Evolutionary conservation across 2,113 vertebrate species (phyloP), one percentile per base, ranked within the genome.

Genomic region (Tautogolabrus adspersus): DNA sequence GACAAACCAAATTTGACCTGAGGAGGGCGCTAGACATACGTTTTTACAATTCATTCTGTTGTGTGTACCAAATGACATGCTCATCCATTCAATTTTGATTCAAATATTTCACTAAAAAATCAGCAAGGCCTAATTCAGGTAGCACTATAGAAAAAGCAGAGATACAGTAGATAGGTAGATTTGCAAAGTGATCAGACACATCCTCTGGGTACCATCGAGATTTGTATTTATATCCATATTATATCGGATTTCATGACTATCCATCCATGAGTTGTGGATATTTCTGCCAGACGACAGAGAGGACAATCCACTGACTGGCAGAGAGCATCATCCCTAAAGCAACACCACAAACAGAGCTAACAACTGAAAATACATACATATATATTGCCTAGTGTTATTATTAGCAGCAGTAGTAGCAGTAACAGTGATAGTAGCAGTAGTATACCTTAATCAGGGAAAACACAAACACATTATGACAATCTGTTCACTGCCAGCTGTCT

Each of bases 391-490:
- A 13, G 1, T 22, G 22, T 72, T 26, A 37, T 44, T 63, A 21
- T 23, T 38, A 30, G 5, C 10, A 22, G 8, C 13, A 49, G 38
- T 23, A 22, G 23, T 19, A 42, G 62, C 15, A 73, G 68, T 22
- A 34, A 49, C 6, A 51, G 16, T 11, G 10, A 19, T 44, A 70
- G 42, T 22, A 57, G n/a, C 34, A 57, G 46, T 2, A 37, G 16
- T n/a, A 59, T 69, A 37, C 38, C 30, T 67, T 37, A 55, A 71
- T 60, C 61, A 72, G 22, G 23, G 44, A 65, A 47, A 66, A 55
- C 12, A 13, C 15, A 4, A 59, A 72, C 51, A 54, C 22, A 66
- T 15, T 75, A 58, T 72, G 78, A 73, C 79, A 88, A 76, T 58
- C 66, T 74, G 71, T 46, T 46, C 44, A 26, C 57, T 10, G n/a